phyloP scores from a whole-genome alignment of 2,888 invertebrate species.

The Globia sparganii region DNA sequence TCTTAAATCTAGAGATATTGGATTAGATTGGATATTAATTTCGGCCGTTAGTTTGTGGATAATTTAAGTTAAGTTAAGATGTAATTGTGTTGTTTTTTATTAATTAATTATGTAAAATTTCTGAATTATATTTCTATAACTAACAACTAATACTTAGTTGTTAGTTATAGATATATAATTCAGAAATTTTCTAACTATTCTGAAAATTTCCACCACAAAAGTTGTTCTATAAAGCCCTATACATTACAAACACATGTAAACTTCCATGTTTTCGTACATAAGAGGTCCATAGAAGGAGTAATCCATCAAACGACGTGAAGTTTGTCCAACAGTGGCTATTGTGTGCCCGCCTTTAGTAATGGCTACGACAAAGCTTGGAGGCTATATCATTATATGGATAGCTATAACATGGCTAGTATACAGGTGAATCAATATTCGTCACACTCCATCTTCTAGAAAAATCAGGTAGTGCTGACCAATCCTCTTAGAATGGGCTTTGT shows the following conservation, averaged over 20 bases:
- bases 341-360: slow-evolving; percentile 49
- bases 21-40: no score
- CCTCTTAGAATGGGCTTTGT: neutral
- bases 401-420: slow-evolving; percentile 15
- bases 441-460: slow-evolving; percentile 23
- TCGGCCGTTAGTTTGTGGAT: no score
- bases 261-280: slow-evolving; percentile 18
- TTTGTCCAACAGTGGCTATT: slow-evolving; percentile 51
- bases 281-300: slow-evolving; percentile 50
- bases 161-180: neutral
- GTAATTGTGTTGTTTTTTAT: no score
- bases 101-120: no score
- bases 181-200: neutral
- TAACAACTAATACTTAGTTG: no score
- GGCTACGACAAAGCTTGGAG: slow-evolving; percentile 34
- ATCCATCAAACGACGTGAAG: slow-evolving; percentile 56
- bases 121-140: no score
- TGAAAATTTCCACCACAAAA: neutral
- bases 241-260: slow-evolving; percentile 15
- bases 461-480: neutral
- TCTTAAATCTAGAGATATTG: no score
- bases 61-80: no score
- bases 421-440: slow-evolving; percentile 38
- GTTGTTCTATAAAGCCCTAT: slow-evolving; percentile 2
- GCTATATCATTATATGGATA: slow-evolving; percentile 26